Evolutionary conservation across 2,797 vertebrate genomes (phyloP), one percentile per base, ranked within the genome.

Genomic region (Arrhamphus sclerolepis): DNA sequence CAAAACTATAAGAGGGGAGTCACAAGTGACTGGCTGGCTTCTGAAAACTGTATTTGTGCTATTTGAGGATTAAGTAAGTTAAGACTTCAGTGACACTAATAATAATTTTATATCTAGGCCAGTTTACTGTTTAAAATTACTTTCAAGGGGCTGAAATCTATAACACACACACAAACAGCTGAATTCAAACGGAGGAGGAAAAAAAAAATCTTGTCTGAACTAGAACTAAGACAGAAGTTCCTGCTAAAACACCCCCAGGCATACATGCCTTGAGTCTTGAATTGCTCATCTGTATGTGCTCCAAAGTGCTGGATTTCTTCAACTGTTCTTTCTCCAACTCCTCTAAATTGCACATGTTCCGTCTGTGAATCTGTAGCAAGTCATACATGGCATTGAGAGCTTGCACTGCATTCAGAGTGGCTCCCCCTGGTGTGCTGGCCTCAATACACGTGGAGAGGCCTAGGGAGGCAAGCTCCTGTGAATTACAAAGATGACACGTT

Each of bases 361-460:
- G 94, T 52, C 90, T 89, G 54, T 97, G 94, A 81, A 94, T 92
- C 82, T 94, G 86, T 52, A 99, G 92, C 47, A 99, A 87, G 72
- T 97, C 96, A 47, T 97, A 95, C 70, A 96, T 92, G 77, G 93
- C 92, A 59, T 98, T 99, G 73, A 98, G 83, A 58, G 94, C 85
- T 7, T 93, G 87, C 68, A 95, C 84, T 5, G 95, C 72, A 64
- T 80, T 93, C 78, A 98, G 82, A 50, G 85, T 75, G 49, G 57
- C 79, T 56, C 59, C 87, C 68, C 72, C 82, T 11, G 60, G 54
- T 59, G 84, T 72, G n/a, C 82, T 91, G 70, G 89, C 82, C 73
- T 93, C 93, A 1, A 90, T 89, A 78, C 91, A 93, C 71, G 93
- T 85, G 50, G 93, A 92, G 81, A 98, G 93, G 16, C 96, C 96